Percentiles rank a stretch among this genome's conserved stretches.
These are phyloP conservation scores for Rhizomys pruinosus DNA, from an alignment of 2,113 vertebrate genomes.

Conservation along the genomic window DNA sequence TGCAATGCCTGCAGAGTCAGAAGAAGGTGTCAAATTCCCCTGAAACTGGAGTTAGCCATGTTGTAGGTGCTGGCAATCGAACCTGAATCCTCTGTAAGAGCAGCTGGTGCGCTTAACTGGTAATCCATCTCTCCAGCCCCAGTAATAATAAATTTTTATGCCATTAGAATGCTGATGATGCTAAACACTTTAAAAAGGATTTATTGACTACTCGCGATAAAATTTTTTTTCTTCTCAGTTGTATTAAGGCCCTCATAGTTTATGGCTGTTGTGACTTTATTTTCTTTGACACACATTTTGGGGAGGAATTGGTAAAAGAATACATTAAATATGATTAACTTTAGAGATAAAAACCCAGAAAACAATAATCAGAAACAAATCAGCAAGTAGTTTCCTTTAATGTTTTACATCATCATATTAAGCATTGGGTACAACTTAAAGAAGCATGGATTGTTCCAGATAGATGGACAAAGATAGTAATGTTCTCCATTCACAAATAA, in stretches of 20 bases:
- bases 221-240: neutral
- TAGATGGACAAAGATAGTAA: neutral
- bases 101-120: no score
- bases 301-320: neutral
- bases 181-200: slow-evolving; percentile 35
- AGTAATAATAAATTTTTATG: neutral
- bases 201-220: neutral
- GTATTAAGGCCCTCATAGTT: neutral
- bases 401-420: neutral
- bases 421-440: neutral
- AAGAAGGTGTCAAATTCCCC: no score
- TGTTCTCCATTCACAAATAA: slow-evolving; percentile 45
- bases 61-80: no score
- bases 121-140: no score
- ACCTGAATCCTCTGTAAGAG: no score
- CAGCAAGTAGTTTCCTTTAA: slow-evolving; percentile 2
- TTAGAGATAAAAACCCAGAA: no score
- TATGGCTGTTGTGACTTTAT: slow-evolving; percentile 22
- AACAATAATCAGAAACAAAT: neutral
- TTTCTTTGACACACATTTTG: slow-evolving; percentile 28
- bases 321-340: neutral
- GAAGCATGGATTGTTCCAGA: neutral
- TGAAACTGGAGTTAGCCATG: no score
- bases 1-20: no score
- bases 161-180: slow-evolving; percentile 20